Evolutionary conservation across 2,797 vertebrate species (phyloP).

Genomic region (Oryzias dopingdopingensis): DNA sequence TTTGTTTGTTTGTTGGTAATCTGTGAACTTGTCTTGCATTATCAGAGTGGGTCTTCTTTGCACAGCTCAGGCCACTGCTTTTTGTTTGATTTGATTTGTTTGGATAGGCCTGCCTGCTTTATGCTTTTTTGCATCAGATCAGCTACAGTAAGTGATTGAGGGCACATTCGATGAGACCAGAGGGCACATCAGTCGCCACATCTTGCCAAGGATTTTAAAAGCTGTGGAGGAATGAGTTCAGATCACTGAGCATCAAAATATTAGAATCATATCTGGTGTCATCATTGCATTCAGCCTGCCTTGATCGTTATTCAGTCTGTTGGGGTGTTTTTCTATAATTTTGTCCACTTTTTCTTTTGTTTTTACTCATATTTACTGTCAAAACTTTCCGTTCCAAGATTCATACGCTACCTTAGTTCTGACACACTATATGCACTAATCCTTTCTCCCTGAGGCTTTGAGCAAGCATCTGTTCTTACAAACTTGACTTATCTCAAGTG

Average conservation of each 20-base stretch:
- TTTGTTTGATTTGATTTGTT: slow-evolving; percentile 46
- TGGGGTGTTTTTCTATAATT: neutral
- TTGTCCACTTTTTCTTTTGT: neutral
- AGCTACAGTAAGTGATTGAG: slow-evolving; percentile 36
- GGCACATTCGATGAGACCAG: slow-evolving; percentile 18
- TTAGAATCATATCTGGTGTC: neutral
- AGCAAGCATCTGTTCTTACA: slow-evolving; percentile 54
- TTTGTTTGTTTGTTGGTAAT: slow-evolving; percentile 7
- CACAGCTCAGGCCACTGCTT: slow-evolving; percentile 22
- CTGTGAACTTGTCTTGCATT: neutral
- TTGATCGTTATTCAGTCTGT: neutral
- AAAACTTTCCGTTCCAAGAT: slow-evolving; percentile 21
- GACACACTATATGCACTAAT: slow-evolving; percentile 35
- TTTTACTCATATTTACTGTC: slow-evolving; percentile 11
- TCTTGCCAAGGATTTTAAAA: slow-evolving; percentile 12
- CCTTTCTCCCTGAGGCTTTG: slow-evolving; percentile 41
- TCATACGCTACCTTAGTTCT: slow-evolving; percentile 19
- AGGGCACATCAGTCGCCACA: slow-evolving; percentile 8
- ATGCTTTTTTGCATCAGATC: slow-evolving; percentile 31
- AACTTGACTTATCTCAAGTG: slow-evolving; percentile 35
- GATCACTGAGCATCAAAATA: slow-evolving; percentile 7
- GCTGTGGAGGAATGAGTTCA: slow-evolving; percentile 10
- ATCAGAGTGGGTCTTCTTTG: slow-evolving; percentile 8
- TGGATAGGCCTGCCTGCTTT: slow-evolving; percentile 26
- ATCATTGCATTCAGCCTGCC: slow-evolving; percentile 2